These are phyloP conservation scores for Syngnathoides biaculeatus DNA, from an alignment of 2,113 vertebrate species.

Conservation along the genomic window DNA sequence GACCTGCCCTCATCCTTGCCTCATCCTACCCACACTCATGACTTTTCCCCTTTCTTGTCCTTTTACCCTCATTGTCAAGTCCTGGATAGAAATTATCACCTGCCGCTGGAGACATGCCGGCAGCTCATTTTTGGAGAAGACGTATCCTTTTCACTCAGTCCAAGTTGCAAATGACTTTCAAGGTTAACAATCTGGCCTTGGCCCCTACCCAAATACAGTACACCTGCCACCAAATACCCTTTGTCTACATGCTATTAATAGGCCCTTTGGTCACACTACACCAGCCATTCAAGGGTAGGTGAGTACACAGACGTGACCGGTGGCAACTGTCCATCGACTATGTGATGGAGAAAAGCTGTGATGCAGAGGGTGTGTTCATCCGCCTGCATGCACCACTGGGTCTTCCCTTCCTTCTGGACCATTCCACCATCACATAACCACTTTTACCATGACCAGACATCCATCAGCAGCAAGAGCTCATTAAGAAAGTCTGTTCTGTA, in stretches of 20 bases:
- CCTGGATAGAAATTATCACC: constrained; percentile 66
- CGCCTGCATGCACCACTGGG: not conserved
- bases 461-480: not conserved
- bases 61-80: constrained; percentile 48
- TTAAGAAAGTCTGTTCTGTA: no score
- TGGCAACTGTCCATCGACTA: constrained; percentile 49
- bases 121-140: constrained; percentile 73
- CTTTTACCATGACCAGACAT: not conserved
- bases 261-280: constrained; percentile 59
- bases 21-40: constrained; percentile 8
- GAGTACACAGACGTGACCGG: constrained; percentile 51
- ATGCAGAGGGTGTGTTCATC: not conserved
- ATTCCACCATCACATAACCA: not conserved
- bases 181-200: not conserved
- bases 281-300: constrained; percentile 68
- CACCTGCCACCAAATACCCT: constrained; percentile 31
- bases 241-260: constrained; percentile 70
- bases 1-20: constrained; percentile 35
- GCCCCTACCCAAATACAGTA: not conserved
- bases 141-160: constrained; percentile 67
- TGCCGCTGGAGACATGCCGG: constrained; percentile 75
- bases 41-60: constrained; percentile 5
- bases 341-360: constrained; percentile 40
- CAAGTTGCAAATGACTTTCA: not conserved
- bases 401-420: not conserved